Conservation (phyloP, 1,140 invertebrate genomes). For the Neodiprion pinetum region DNA sequence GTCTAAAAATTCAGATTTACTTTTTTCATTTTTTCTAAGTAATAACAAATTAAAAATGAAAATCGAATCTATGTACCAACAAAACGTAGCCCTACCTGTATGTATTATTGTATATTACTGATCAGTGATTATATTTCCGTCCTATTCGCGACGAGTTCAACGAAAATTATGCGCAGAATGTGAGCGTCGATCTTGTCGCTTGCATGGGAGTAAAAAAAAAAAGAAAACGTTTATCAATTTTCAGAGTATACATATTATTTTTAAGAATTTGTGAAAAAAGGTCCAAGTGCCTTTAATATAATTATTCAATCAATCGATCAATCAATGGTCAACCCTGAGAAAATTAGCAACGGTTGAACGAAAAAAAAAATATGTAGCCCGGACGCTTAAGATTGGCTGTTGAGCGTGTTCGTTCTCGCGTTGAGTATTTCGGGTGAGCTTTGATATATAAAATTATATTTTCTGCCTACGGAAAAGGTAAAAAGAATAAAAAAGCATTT, state of each 20-base stretch:
- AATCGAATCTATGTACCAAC: not conserved
- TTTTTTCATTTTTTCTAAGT: not conserved
- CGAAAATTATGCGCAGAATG: not conserved
- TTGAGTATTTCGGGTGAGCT: too few relatives aligned
- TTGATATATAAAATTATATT: too few relatives aligned
- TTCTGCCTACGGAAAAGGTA: too few relatives aligned
- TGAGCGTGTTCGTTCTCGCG: too few relatives aligned
- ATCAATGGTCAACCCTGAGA: not conserved
- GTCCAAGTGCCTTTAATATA: not conserved
- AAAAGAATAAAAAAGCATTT: too few relatives aligned
- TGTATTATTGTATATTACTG: slow-evolving; percentile 3
- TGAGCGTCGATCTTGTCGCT: not conserved
- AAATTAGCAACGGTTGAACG: too few relatives aligned
- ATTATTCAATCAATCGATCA: not conserved
- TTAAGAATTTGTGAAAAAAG: slow-evolving; percentile 1
- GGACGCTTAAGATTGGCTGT: too few relatives aligned
- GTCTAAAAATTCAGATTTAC: not conserved
- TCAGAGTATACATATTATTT: not conserved
- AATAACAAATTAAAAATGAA: not conserved
- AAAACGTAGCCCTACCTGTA: not conserved
- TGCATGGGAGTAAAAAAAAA: too few relatives aligned
- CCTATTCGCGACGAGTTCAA: not conserved
- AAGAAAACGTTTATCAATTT: not conserved
- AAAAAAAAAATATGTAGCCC: too few relatives aligned
- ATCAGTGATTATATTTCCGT: slow-evolving; percentile 7